phyloP scores from a whole-genome alignment of 1,140 invertebrate genomes.

The Zophobas atratus region DNA sequence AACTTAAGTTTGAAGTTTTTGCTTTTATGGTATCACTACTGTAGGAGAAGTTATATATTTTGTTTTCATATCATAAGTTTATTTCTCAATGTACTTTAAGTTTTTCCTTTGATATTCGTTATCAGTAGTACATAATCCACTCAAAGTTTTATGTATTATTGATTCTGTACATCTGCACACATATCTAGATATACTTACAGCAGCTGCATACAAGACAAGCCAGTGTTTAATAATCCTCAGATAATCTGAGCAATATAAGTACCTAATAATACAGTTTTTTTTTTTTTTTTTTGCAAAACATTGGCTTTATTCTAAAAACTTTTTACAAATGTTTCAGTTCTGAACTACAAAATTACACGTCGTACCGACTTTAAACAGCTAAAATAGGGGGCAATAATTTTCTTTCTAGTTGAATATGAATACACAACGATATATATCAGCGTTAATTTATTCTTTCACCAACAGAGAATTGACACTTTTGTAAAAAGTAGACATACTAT shows the following conservation, averaged over 20 bases:
- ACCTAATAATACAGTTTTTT: no score
- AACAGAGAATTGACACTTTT: not conserved
- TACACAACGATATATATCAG: no score
- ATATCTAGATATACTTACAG: slow-evolving; percentile 15
- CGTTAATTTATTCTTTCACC: no score
- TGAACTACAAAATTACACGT: no score
- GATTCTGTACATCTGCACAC: slow-evolving; percentile 19
- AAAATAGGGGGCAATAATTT: no score
- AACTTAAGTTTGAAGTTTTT: slow-evolving; percentile 53
- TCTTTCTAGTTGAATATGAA: no score
- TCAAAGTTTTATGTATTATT: slow-evolving; percentile 2
- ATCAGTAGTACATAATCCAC: slow-evolving; percentile 24
- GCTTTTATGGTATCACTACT: slow-evolving; percentile 50
- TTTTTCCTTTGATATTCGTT: slow-evolving; percentile 35
- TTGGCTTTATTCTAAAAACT: no score
- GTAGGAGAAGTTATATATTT: slow-evolving; percentile 47
- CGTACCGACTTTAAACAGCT: no score
- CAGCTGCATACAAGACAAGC: not conserved
- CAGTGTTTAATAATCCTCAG: not conserved
- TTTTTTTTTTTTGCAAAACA: no score
- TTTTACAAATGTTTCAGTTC: no score
- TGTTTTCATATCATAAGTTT: slow-evolving; percentile 49
- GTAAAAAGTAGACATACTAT: not conserved
- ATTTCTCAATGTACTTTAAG: slow-evolving; percentile 49
- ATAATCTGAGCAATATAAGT: not conserved